A percentile compares a stretch with the other conserved stretches of the same genome.
These are phyloP conservation scores for Cydia strobilella DNA, from an alignment of 1,140 invertebrate genomes.

Conservation along the genomic window DNA sequence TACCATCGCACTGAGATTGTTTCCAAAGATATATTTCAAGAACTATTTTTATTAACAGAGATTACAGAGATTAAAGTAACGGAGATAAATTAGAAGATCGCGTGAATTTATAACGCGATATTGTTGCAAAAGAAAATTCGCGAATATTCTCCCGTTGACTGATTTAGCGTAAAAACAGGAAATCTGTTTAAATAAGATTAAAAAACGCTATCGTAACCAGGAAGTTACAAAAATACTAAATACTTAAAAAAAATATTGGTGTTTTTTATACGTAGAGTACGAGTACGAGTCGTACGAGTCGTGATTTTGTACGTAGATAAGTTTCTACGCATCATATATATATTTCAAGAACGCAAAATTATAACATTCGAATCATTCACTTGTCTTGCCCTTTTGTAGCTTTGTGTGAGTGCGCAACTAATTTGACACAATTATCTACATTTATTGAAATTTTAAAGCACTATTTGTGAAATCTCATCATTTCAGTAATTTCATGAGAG, in stretches of 20 bases:
- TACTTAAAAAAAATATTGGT: too few species aligned
- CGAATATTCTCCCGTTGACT: not conserved
- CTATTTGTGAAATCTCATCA: too few species aligned
- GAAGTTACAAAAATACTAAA: not conserved
- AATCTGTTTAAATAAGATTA: not conserved
- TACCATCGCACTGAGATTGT: constrained; percentile 41
- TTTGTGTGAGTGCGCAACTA: too few species aligned
- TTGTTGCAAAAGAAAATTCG: not conserved
- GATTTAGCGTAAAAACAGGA: not conserved
- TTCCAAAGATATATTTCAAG: constrained; percentile 13
- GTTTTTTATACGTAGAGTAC: too few species aligned
- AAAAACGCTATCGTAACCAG: not conserved
- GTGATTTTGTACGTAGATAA: constrained; percentile 41
- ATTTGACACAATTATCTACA: too few species aligned
- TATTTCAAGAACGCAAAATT: too few species aligned
- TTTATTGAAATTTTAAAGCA: too few species aligned
- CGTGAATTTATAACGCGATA: not conserved
- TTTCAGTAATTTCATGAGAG: too few species aligned
- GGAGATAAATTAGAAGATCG: not conserved
- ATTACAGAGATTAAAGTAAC: constrained; percentile 1
- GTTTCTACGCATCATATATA: not conserved
- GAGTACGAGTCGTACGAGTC: too few species aligned
- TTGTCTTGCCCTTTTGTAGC: too few species aligned
- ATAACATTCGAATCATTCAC: too few species aligned
- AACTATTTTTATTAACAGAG: constrained; percentile 14